Evolutionary conservation across 2,113 vertebrate species (phyloP), one percentile per base, ranked within the genome.

Genomic region (Notothenia coriiceps): DNA sequence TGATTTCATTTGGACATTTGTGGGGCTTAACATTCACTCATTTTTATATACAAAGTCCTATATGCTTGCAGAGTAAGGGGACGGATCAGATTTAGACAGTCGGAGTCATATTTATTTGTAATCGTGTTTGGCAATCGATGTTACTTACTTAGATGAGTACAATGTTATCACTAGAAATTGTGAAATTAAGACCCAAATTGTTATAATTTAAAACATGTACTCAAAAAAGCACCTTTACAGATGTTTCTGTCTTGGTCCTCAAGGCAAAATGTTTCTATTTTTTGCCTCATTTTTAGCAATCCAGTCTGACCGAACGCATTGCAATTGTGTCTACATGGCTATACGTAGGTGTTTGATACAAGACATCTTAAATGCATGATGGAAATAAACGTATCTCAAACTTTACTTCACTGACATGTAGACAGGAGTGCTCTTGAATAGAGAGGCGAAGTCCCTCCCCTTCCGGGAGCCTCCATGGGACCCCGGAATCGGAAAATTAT

Each of bases 1-100:
- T 13, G 51, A 59, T 74, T 70, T 62, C 51, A 70, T 18, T 18
- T 46, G 10, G 35, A 64, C 70, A 13, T 47, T 44, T 67, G 20
- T 47, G 60, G 8, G 52, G 17, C 44, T 20, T 43, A 5, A 43
- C 40, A 22, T 14, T 70, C 18, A 13, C 12, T 43, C 20, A 55
- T 0, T 33, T 20, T 55, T 29, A 5, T 35, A 43, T 29, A 49
- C 46, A 46, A 50, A 22, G 0, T 65, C 55, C 18, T 22, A 1
- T 7, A 40, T 44, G 1, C 40, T 68, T 50, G 6, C 56, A 74
- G 9, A 54, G 10, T 15, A 7, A 40, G 61, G 4, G 22, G 2
- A 67, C 17, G 40, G 10, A 52, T 1, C 8, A 25, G 8, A 57
- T 60, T 35, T 14, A 29, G 52, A 25, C 15, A 14, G 29, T 22